Evolutionary conservation across 2,113 vertebrate genomes (phyloP).

Genomic region (Trogon surrucura): DNA sequence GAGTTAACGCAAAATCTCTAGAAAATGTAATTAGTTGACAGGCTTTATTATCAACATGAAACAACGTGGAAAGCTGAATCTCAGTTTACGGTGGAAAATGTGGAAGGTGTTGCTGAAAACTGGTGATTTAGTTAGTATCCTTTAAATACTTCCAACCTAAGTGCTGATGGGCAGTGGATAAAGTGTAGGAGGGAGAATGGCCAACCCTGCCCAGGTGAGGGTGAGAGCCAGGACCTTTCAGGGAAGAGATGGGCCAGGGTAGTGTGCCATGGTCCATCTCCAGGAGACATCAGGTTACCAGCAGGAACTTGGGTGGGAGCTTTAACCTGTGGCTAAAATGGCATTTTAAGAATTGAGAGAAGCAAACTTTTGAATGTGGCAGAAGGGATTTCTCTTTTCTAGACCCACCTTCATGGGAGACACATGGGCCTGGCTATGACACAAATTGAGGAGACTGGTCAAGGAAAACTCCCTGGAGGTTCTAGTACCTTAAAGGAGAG

Average conservation of each 20-base stretch:
- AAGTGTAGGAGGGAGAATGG: not conserved
- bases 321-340: not conserved
- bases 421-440: not conserved
- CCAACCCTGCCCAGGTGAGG: not conserved
- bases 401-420: not conserved
- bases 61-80: not conserved
- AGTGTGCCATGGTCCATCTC: rapidly evolving
- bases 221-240: not conserved
- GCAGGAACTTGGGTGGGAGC: not conserved
- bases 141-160: not conserved
- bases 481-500: not conserved
- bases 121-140: not conserved
- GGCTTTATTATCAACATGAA: not conserved
- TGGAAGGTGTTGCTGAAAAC: not conserved
- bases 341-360: not conserved
- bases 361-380: not conserved
- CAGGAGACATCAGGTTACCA: not conserved
- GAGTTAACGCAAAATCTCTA: not conserved
- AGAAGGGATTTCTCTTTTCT: not conserved
- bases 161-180: not conserved
- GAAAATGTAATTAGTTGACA: not conserved
- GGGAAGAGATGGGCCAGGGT: not conserved
- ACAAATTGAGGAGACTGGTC: not conserved
- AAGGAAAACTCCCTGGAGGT: not conserved
- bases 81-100: not conserved